Percentiles rank a stretch among this genome's conserved stretches.
Evolutionary conservation across 2,797 vertebrate genomes (phyloP).

Genomic region (Paedocypris micromegethes): DNA sequence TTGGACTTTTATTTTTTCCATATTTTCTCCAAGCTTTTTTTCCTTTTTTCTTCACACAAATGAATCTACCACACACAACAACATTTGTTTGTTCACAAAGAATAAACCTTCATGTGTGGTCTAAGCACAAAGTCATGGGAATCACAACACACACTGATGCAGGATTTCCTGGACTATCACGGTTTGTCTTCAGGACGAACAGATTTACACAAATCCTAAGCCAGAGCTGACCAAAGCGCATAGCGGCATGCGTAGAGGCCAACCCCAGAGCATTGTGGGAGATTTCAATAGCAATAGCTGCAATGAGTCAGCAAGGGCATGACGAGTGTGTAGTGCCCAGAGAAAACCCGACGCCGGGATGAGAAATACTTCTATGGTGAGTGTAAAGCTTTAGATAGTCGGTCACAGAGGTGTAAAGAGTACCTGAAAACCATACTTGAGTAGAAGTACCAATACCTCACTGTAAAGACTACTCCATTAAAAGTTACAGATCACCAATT

Average conservation of each 20-base stretch:
- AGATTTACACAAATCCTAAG: conserved; percentile 12
- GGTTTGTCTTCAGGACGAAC: conserved; percentile 10
- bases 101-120: conserved; percentile 1
- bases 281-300: conserved; percentile 1
- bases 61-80: no score
- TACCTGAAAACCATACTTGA: no score
- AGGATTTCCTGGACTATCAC: conserved; percentile 35
- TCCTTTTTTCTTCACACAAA: not conserved
- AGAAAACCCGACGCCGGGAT: conserved; percentile 17
- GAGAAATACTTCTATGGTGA: conserved; percentile 51
- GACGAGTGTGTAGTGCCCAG: not conserved
- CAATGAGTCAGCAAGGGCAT: conserved; percentile 8
- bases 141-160: conserved; percentile 18
- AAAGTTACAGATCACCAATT: no score
- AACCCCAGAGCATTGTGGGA: conserved; percentile 23
- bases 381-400: conserved; percentile 29
- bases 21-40: no score
- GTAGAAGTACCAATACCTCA: no score
- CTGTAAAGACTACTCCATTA: no score
- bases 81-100: not conserved
- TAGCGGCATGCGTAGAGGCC: conserved; percentile 4
- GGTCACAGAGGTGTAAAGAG: no score
- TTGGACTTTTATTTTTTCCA: no score
- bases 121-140: not conserved
- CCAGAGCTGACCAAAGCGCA: conserved; percentile 3